Evolutionary conservation across 2,888 invertebrate genomes (phyloP).

Genomic region (Poecilus cupreus): DNA sequence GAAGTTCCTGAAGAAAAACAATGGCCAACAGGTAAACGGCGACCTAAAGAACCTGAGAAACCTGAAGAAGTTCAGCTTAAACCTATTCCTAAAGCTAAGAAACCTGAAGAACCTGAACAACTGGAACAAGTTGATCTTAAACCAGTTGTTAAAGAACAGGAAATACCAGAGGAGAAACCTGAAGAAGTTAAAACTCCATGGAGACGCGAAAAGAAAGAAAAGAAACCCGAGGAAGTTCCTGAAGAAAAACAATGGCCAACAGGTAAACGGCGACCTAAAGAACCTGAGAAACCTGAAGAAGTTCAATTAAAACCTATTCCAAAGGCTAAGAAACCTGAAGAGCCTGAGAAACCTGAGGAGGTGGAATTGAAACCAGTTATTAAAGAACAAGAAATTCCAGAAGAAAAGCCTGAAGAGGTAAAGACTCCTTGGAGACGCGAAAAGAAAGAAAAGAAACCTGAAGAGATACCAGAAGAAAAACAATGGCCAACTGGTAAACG

Average conservation of each 20-base stretch:
- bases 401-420: conserved; percentile 65
- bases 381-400: conserved; percentile 64
- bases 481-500: conserved; percentile 70
- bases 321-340: conserved; percentile 65
- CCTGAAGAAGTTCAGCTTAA: conserved; percentile 68
- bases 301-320: conserved; percentile 68
- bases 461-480: conserved; percentile 68
- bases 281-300: conserved; percentile 69
- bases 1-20: conserved; percentile 64
- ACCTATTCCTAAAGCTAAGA: conserved; percentile 51
- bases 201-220: conserved; percentile 64
- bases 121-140: conserved; percentile 68
- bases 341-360: conserved; percentile 72
- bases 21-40: conserved; percentile 61
- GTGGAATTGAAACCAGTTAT: conserved; percentile 74
- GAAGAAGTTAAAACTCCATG: conserved; percentile 62
- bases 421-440: conserved; percentile 64
- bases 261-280: conserved; percentile 66
- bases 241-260: conserved; percentile 63
- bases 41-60: conserved; percentile 69
- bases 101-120: conserved; percentile 65
- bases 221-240: conserved; percentile 65
- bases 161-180: conserved; percentile 63
- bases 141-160: conserved; percentile 66
- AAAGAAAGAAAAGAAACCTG: conserved; percentile 64